phyloP scores from a whole-genome alignment of 2,797 vertebrate genomes.

The Rhinoraja longicauda region DNA sequence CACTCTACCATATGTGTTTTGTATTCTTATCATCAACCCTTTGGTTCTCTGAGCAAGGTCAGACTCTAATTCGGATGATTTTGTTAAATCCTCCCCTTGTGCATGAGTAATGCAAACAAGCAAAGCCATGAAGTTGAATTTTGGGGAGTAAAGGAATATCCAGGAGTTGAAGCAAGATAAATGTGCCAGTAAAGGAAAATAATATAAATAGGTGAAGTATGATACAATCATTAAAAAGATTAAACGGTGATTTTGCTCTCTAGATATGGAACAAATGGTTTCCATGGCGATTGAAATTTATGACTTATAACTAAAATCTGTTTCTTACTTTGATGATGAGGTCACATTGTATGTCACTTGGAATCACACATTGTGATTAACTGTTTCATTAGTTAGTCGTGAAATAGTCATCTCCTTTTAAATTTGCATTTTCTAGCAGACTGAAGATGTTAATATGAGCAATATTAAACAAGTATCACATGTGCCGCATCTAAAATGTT shows the following conservation, averaged over 20 bases:
- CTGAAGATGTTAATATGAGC: background rate
- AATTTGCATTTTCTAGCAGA: background rate
- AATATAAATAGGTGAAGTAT: conserved; percentile 6
- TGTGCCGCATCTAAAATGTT: background rate
- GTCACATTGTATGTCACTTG: background rate
- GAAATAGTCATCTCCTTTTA: background rate
- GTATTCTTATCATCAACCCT: background rate
- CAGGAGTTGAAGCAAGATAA: background rate
- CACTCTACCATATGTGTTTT: background rate
- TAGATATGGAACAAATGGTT: background rate
- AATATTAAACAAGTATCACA: background rate
- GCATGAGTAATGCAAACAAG: background rate
- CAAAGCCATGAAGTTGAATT: background rate
- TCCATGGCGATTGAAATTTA: conserved; percentile 19
- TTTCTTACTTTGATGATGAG: background rate
- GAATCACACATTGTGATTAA: background rate
- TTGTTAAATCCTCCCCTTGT: background rate
- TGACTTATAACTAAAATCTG: background rate
- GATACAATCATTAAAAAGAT: background rate
- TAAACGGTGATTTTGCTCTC: background rate
- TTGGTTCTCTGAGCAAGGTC: background rate
- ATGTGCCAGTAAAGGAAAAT: background rate
- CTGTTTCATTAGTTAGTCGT: background rate
- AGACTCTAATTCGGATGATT: background rate
- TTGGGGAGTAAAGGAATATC: background rate